Conservation (phyloP, 1,140 invertebrate species). For the Lepidurus couesii region DNA sequence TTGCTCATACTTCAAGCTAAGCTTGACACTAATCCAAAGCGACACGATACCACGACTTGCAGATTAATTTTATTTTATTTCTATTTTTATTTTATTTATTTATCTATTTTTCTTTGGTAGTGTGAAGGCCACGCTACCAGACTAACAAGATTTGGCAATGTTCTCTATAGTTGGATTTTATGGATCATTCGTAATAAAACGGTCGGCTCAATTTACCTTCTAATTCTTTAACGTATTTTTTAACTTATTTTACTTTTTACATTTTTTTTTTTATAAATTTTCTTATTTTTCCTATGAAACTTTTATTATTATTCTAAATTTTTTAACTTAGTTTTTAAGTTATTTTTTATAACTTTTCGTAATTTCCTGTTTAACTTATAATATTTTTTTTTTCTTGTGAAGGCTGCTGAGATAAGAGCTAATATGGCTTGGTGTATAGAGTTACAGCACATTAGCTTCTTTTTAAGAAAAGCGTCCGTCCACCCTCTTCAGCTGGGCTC, state of each 20-base stretch:
- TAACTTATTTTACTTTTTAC: not conserved
- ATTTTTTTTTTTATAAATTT: not conserved
- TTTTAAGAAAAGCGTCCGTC: not conserved
- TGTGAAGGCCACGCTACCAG: not conserved
- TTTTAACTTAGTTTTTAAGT: no score
- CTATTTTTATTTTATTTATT: not conserved
- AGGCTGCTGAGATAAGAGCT: not conserved
- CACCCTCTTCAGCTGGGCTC: not conserved
- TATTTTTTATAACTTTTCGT: no score
- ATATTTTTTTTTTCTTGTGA: not conserved
- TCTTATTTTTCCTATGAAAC: slow-evolving; percentile 22
- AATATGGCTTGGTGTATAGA: not conserved
- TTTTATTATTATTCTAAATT: not conserved
- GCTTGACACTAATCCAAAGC: slow-evolving; percentile 1
- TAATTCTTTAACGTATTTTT: not conserved
- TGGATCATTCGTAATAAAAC: no score
- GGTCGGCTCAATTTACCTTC: no score
- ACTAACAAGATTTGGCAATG: not conserved
- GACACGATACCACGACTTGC: not conserved
- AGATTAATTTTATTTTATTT: not conserved
- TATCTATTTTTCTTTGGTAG: not conserved
- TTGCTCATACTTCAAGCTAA: not conserved
- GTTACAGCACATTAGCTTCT: slow-evolving; percentile 11
- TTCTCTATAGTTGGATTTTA: not conserved
- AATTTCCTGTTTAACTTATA: no score